Percentiles rank a stretch among this genome's conserved stretches.
Evolutionary conservation across 2,113 vertebrate genomes (phyloP).

Genomic region (Syrrhaptes paradoxus): DNA sequence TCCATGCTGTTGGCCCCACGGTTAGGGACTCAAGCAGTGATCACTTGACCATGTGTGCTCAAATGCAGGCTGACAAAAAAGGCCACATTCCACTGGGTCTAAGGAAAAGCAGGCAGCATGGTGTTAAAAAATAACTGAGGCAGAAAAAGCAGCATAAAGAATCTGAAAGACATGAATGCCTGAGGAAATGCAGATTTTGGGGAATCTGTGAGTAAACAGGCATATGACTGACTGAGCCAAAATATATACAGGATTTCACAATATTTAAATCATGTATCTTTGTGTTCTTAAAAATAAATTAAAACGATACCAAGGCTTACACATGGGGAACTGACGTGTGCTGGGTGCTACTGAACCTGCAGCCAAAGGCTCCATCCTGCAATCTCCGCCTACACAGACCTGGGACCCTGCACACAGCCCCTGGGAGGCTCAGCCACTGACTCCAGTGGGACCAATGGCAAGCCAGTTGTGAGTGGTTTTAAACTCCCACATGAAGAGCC

Average conservation of each 20-base stretch:
- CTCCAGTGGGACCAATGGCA: background rate
- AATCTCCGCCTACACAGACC: background rate
- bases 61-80: background rate
- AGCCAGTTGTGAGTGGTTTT: background rate
- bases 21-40: background rate
- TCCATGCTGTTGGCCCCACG: accelerated
- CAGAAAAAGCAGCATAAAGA: conserved; percentile 58
- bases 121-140: conserved; percentile 63
- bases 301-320: conserved; percentile 54
- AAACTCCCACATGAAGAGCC: background rate
- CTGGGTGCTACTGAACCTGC: conserved; percentile 16
- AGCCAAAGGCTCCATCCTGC: conserved; percentile 10
- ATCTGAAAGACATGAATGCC: conserved; percentile 67
- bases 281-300: conserved; percentile 73
- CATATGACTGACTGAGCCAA: conserved; percentile 70
- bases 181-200: conserved; percentile 70
- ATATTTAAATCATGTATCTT: conserved; percentile 72
- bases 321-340: background rate
- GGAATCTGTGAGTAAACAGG: conserved; percentile 74
- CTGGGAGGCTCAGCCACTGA: accelerated
- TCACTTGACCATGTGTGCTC: accelerated
- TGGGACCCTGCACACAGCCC: background rate
- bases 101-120: conserved; percentile 16
- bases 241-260: conserved; percentile 71
- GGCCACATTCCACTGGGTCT: background rate